Percentiles rank a stretch among this genome's conserved stretches.
phyloP scores from a whole-genome alignment of 2,888 invertebrate genomes.

The Aleiodes testaceus region DNA sequence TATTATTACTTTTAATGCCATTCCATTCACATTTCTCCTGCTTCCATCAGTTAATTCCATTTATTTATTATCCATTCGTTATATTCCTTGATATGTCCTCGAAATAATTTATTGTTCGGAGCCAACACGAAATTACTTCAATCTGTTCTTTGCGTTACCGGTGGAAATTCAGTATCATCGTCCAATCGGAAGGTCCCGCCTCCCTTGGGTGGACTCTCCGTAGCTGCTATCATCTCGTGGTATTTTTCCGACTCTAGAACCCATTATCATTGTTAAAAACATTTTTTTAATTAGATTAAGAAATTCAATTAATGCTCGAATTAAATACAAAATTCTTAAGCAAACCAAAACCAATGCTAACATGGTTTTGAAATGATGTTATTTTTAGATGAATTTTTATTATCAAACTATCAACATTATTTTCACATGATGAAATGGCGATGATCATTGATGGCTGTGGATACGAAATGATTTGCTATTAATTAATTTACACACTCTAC shows the following conservation, averaged over 20 bases:
- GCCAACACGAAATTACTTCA: constrained; percentile 60
- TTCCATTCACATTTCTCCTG: constrained; percentile 11
- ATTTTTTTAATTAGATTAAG: neutral
- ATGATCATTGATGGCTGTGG: constrained; percentile 9
- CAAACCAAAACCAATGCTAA: constrained; percentile 20
- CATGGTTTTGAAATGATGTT: constrained; percentile 8
- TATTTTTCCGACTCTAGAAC: constrained; percentile 82
- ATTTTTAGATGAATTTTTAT: neutral
- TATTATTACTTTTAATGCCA: constrained; percentile 35
- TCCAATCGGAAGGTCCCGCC: constrained; percentile 80
- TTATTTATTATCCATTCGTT: constrained; percentile 44
- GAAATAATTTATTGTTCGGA: constrained; percentile 28
- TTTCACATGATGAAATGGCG: neutral
- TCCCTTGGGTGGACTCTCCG: constrained; percentile 80
- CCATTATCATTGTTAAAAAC: constrained; percentile 38
- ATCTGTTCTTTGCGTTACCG: constrained; percentile 80
- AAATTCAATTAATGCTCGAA: neutral
- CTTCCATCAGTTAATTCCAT: neutral
- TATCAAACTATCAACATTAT: neutral
- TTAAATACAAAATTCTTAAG: constrained; percentile 15
- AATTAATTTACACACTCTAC: neutral
- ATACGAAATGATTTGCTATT: constrained; percentile 1
- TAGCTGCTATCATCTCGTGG: constrained; percentile 83
- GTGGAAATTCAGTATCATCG: constrained; percentile 89
- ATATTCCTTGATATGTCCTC: constrained; percentile 57